Base-by-base conservation (phyloP, 2,797 vertebrate genomes). In the Sebastes minor region DNA sequence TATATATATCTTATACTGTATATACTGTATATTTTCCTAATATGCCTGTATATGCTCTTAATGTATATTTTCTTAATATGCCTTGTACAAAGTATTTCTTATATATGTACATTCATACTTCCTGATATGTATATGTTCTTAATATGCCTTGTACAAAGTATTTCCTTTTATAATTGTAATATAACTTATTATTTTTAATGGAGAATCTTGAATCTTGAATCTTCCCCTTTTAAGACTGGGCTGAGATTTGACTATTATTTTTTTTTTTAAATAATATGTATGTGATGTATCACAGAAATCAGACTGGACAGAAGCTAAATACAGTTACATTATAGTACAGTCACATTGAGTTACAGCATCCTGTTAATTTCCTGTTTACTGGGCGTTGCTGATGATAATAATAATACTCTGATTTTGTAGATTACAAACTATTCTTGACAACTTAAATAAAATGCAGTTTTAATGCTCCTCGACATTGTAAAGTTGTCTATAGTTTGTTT, bases 351-450 rank as follows among this genome's bases (percentile, higher is more conserved):
- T 52, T 30, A 3, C 61, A 62, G 12, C 2, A n/a, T 16, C 2
- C 8, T 38, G 52, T 8, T 25, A 63, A 69, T 80, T 89, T 91
- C 87, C 87, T 86, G 90, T 87, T 90, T 82, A 74, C 77, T 46
- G 88, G 63, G 80, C 85, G 80, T 84, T 35, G 57, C 8, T n/a
- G 23, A 32, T 11, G 9, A 53, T 53, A 10, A 52, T n/a, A 52
- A 52, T n/a, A 42, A 16, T 14, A 28, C 18, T 16, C 12, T n/a
- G 32, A 64, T 62, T 69, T 61, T 42, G 9, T 10, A 3, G 12
- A 2, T 11, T n/a, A 23, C 3, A 60, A 28, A 60, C 33, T 35
- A 65, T 38, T 64, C 11, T 28, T 2, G 0, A 23, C 22, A 33
- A 52, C 2, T 2, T 0, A 16, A 66, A 32, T 8, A 12, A 10